Percentiles rank a stretch among this genome's conserved stretches.
Evolutionary conservation across 2,888 invertebrate species (phyloP).

Genomic region (Cactoblastis cactorum): DNA sequence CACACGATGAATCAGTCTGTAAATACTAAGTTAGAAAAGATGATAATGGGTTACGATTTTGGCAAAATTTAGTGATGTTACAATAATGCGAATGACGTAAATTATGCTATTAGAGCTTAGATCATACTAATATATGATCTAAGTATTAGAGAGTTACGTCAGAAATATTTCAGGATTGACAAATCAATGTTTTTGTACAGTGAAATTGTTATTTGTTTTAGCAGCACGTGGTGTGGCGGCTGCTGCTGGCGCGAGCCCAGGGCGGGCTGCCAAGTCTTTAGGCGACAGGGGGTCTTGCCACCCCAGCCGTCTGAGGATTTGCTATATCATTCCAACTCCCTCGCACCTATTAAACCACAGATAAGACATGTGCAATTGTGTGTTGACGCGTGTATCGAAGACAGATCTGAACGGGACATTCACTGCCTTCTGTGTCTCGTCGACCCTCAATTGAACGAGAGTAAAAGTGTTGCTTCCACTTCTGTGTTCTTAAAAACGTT

Average conservation of each 20-base stretch:
- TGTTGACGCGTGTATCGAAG: conserved; percentile 22
- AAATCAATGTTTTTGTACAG: conserved; percentile 11
- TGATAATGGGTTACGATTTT: conserved; percentile 5
- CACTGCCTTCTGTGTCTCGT: conserved; percentile 23
- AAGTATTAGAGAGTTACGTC: not conserved
- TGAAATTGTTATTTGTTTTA: conserved; percentile 45
- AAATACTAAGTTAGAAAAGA: not conserved
- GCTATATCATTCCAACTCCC: conserved; percentile 24
- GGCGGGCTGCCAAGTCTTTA: conserved; percentile 54
- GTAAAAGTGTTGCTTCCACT: conserved; percentile 37
- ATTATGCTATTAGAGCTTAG: conserved; percentile 1
- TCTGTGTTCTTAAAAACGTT: not conserved
- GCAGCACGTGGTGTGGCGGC: conserved; percentile 15
- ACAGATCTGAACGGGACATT: conserved; percentile 30
- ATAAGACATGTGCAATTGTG: conserved; percentile 10
- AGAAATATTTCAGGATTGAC: not conserved
- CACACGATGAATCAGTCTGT: not conserved
- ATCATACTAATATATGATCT: too few relatives aligned
- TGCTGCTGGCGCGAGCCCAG: conserved; percentile 42
- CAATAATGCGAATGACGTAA: not conserved
- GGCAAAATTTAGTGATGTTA: not conserved
- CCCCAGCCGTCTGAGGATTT: conserved; percentile 21
- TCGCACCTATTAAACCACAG: conserved; percentile 19
- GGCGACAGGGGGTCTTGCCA: conserved; percentile 37
- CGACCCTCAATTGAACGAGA: conserved; percentile 30